These are phyloP conservation scores for Phaethornis superciliosus DNA, from an alignment of 2,113 vertebrate species.

Conservation along the genomic window DNA sequence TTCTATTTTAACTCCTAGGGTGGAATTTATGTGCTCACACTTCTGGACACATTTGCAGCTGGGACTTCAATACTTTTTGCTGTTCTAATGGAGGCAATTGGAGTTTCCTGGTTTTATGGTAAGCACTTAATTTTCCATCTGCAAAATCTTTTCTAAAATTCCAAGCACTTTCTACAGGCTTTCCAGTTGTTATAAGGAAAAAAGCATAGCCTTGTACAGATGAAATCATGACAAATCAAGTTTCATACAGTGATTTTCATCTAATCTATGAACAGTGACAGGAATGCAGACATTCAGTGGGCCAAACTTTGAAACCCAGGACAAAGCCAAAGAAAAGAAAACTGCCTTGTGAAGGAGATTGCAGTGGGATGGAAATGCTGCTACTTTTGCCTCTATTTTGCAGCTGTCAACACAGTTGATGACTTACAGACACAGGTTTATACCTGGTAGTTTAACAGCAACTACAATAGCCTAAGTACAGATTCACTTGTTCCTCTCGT, in stretches of 20 bases:
- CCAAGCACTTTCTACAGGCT: not conserved
- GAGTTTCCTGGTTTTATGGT: conserved; percentile 99
- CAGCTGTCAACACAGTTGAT: not conserved
- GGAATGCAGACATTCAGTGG: not conserved
- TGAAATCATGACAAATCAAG: not conserved
- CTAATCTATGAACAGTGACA: not conserved
- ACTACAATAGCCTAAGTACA: not conserved
- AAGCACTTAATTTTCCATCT: conserved; percentile 3
- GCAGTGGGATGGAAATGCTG: not conserved
- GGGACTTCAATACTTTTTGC: conserved; percentile 96
- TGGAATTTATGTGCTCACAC: conserved; percentile 93
- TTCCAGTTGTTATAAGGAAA: not conserved
- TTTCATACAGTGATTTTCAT: not conserved
- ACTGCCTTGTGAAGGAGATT: not conserved
- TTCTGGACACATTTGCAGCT: conserved; percentile 95
- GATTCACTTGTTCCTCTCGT: not conserved
- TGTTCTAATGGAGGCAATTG: conserved; percentile 95
- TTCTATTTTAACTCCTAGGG: conserved; percentile 76
- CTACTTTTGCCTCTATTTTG: not conserved
- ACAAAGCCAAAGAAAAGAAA: conserved; percentile 12
- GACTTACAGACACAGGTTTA: not conserved
- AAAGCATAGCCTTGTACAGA: not conserved
- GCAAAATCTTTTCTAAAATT: not conserved
- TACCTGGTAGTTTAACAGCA: not conserved
- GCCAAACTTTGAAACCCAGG: not conserved